Percentiles rank a stretch among this genome's conserved stretches.
Conservation (phyloP, 1,140 invertebrate genomes). For the Pachyrhynchus sulphureomaculatus region DNA sequence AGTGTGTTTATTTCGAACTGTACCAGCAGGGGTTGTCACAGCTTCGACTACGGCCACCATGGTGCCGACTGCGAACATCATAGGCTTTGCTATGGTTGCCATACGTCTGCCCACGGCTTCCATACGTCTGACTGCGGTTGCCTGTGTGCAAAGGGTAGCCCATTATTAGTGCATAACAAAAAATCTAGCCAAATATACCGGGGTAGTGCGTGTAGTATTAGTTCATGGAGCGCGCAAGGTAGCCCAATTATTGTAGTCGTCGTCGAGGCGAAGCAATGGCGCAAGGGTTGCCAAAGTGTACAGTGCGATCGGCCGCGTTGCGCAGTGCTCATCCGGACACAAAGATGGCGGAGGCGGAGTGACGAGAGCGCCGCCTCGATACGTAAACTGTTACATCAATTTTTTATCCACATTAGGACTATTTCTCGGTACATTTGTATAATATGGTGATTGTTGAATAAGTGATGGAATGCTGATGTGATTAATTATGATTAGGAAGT, state of each 20-base stretch:
- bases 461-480: constrained; percentile 16
- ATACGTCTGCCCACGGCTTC: no score
- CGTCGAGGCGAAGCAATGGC: constrained; percentile 12
- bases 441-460: constrained; percentile 27
- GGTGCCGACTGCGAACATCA: no score
- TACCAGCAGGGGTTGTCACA: neutral
- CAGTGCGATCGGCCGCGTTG: constrained; percentile 17
- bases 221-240: constrained; percentile 4
- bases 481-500: constrained; percentile 1
- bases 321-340: constrained; percentile 50
- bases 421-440: constrained; percentile 49
- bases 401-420: constrained; percentile 42
- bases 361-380: neutral
- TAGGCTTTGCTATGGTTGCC: no score
- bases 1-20: neutral
- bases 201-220: constrained; percentile 4
- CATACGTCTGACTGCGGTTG: no score
- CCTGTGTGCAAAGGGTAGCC: neutral
- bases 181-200: constrained; percentile 13
- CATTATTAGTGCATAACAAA: neutral
- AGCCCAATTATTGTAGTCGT: neutral
- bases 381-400: constrained; percentile 48
- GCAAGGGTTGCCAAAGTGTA: neutral
- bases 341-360: constrained; percentile 11
- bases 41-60: no score